These are phyloP conservation scores for Gonocerus acuteangulatus DNA, from an alignment of 2,888 invertebrate species.

Conservation along the genomic window DNA sequence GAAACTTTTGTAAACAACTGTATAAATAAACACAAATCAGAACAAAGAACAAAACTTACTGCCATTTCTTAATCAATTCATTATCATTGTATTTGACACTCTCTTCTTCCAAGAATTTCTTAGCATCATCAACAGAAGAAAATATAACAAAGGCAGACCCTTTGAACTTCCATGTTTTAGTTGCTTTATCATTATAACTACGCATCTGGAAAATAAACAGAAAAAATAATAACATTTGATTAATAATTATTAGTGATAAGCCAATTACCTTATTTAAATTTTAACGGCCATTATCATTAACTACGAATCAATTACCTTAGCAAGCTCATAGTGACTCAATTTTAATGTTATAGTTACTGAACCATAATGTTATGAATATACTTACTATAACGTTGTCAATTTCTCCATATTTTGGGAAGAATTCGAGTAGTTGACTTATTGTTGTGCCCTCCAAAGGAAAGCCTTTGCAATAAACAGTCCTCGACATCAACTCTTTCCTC, in stretches of 20 bases:
- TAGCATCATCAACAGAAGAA: constrained; percentile 68
- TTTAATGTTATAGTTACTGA: too few relatives aligned
- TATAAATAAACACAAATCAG: too few relatives aligned
- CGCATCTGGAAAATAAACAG: constrained; percentile 44
- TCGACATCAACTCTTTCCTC: constrained; percentile 63
- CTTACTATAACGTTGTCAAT: constrained; percentile 45
- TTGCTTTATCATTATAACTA: constrained; percentile 53
- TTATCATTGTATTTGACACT: constrained; percentile 59
- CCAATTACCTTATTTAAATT: too few relatives aligned
- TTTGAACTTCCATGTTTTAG: constrained; percentile 65
- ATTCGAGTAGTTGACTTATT: constrained; percentile 52
- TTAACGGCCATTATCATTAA: too few relatives aligned
- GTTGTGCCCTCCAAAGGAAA: constrained; percentile 62
- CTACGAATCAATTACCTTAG: too few relatives aligned
- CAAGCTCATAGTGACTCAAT: too few relatives aligned
- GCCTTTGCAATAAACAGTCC: constrained; percentile 83
- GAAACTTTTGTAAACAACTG: too few relatives aligned
- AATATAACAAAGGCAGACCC: constrained; percentile 90
- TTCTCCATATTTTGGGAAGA: constrained; percentile 59
- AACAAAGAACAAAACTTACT: constrained; percentile 51
- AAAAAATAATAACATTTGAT: neutral
- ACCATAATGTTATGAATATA: too few relatives aligned
- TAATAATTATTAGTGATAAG: neutral
- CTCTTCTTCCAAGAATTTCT: constrained; percentile 64
- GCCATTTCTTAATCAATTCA: constrained; percentile 60